Evolutionary conservation across 2,888 invertebrate species (phyloP).

Genomic region (Lissonota sp.): DNA sequence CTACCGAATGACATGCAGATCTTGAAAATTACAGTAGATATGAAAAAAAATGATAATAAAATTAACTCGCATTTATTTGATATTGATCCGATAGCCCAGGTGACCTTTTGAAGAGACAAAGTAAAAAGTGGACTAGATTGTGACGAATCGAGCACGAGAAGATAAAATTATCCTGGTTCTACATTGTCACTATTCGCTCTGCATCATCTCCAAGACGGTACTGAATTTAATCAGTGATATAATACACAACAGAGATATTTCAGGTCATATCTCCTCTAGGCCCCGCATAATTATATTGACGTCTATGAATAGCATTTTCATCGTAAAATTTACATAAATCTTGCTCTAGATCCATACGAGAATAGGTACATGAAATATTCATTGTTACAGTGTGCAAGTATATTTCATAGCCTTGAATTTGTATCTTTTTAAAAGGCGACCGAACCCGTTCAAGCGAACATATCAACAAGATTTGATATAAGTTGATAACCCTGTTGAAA

Average conservation of each 20-base stretch:
- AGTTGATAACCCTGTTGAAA: no score
- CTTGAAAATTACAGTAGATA: neutral
- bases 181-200: neutral
- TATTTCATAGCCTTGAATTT: neutral
- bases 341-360: constrained; percentile 12
- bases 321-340: constrained; percentile 38
- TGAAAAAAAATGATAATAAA: neutral
- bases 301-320: constrained; percentile 40
- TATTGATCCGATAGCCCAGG: neutral
- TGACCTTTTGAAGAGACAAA: neutral
- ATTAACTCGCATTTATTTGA: neutral
- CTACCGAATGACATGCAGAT: no score
- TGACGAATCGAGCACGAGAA: neutral
- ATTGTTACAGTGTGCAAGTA: constrained; percentile 8
- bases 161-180: constrained; percentile 6
- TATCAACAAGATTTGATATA: neutral
- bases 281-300: constrained; percentile 38
- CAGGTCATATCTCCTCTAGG: neutral
- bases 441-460: neutral
- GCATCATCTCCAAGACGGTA: neutral
- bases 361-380: constrained; percentile 43
- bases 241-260: constrained; percentile 16
- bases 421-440: neutral
- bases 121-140: neutral
- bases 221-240: constrained; percentile 39